Evolutionary conservation across 37 sponge, comb jelly and placozoan species (phyloP).

Genomic region (Petrosia ficiformis): DNA sequence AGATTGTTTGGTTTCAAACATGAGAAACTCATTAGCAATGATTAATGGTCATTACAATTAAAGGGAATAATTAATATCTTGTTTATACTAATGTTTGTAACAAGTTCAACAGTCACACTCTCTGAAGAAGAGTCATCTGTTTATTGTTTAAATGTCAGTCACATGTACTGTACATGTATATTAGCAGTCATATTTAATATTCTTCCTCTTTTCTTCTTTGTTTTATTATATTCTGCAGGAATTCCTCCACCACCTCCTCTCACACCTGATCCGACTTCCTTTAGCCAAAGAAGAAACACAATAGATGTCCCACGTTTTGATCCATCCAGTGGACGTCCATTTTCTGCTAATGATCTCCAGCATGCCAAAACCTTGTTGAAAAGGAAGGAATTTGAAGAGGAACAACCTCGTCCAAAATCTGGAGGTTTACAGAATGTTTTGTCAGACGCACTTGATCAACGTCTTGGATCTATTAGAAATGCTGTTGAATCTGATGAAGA

Average conservation of each 20-base stretch:
- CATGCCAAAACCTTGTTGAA: conserved; percentile 12
- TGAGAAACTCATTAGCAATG: no score
- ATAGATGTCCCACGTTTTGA: neutral
- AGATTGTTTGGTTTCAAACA: no score
- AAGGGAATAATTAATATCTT: no score
- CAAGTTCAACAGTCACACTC: no score
- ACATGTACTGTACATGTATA: no score
- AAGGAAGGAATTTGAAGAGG: neutral
- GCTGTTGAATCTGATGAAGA: conserved; percentile 28
- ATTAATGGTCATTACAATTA: no score
- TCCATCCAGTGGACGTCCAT: conserved; percentile 21
- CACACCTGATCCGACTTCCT: conserved; percentile 12
- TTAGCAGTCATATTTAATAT: no score
- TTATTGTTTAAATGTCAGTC: no score
- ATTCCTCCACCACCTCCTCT: conserved; percentile 27
- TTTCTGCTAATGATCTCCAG: conserved; percentile 18
- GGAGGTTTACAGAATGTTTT: conserved; percentile 18
- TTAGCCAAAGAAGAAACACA: neutral
- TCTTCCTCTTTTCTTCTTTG: no score
- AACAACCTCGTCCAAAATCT: neutral
- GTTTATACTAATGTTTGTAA: no score
- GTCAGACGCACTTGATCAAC: conserved; percentile 25
- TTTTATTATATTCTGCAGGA: neutral
- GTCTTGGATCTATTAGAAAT: conserved; percentile 23
- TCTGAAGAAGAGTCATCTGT: no score